Base-by-base conservation (phyloP, 2,888 invertebrate species). In the Cinara cedri region DNA sequence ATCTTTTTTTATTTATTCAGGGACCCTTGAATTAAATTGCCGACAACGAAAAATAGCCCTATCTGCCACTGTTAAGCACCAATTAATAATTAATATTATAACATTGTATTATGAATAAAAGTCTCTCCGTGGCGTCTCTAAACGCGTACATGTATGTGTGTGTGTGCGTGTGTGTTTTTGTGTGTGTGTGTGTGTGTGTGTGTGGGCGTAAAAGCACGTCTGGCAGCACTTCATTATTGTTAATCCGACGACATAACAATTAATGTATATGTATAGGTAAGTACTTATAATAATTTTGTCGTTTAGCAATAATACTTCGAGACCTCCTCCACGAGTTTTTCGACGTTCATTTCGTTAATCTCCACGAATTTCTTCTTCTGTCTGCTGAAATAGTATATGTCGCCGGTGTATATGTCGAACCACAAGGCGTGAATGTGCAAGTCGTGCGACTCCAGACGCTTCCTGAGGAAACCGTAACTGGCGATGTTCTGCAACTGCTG, bases 341-440 rank as follows among this genome's bases (percentile, higher is more conserved):
- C 91, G 82, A 94, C 92, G 44, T 90, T 92, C 1, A 90, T 87
- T 86, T 97, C 97, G 84, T 95, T 94, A 81, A 98, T 92, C 83
- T 93, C 90, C 19, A 97, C 88, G 86, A 97, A 98, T 81, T 89
- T 87, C 86, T 97, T 96, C 62, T 92, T 90, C 44, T 92, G 90
- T 83, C 96, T 89, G 85, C 96, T 96, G 85, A 98, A 98, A 86
- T 94, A 95, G 86, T 95, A 96, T 84, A 98, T 94, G 86, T 97
- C 96, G 0, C 97, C 98, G 0, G 96, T 95, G 85, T 97, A 97
- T 85, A 98, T 95, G 86, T 98, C 98, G 86, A 98, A 97, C 98
- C 98, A 98, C 55, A 98, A 87, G 0, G 97, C 98, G 84, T 96
- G 96, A 82, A 97, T 92, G 84, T 94, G 94, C 60, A 96, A 88